Evolutionary conservation across 2,113 vertebrate genomes (phyloP).

Genomic region (Donacobius atricapilla): DNA sequence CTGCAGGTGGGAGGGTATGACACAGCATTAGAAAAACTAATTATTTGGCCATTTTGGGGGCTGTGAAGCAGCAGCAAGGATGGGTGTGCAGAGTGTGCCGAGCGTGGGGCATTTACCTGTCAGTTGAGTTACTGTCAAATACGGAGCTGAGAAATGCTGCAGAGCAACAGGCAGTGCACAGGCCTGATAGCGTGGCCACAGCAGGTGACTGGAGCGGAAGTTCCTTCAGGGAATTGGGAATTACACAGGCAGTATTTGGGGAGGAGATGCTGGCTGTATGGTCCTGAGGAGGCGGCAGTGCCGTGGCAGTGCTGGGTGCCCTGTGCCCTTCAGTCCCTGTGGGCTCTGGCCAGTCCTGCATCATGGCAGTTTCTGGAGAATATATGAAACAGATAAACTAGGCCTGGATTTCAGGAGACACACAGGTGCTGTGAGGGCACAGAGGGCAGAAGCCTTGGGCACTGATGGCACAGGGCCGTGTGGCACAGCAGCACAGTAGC

Average conservation of each 20-base stretch:
- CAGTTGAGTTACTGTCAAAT: background rate
- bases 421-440: background rate
- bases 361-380: background rate
- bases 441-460: background rate
- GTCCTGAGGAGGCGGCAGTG: background rate
- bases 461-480: background rate
- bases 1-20: conserved; percentile 46
- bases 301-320: too few relatives aligned
- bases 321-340: fast-evolving
- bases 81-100: background rate
- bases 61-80: background rate
- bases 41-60: conserved; percentile 28
- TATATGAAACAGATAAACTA: background rate
- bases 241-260: background rate
- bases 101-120: background rate
- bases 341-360: background rate
- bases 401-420: background rate
- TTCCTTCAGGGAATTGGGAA: background rate
- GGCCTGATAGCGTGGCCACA: background rate
- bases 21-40: conserved; percentile 51
- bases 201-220: background rate
- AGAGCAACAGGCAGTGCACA: background rate
- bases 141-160: background rate
- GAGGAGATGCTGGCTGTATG: background rate
- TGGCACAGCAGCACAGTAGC: background rate